phyloP scores from a whole-genome alignment of 2,888 invertebrate genomes.

The Oligia strigilis region DNA sequence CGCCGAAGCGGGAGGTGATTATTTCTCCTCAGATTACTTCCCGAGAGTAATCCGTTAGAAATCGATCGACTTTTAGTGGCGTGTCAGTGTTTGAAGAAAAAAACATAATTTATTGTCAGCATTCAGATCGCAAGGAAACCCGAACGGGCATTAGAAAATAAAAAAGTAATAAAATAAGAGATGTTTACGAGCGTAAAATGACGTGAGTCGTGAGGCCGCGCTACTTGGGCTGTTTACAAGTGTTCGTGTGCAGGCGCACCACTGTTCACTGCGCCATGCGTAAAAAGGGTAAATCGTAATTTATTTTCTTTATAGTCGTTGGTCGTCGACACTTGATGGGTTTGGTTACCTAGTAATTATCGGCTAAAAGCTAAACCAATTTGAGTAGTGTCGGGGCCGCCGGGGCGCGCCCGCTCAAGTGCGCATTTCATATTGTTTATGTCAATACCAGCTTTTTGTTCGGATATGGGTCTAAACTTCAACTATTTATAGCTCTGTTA shows the following conservation, averaged over 20 bases:
- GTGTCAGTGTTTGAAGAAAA: slow-evolving; percentile 89
- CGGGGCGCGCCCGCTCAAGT: slow-evolving; percentile 80
- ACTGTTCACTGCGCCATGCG: slow-evolving; percentile 74
- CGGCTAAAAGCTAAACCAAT: slow-evolving; percentile 87
- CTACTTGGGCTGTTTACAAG: slow-evolving; percentile 83
- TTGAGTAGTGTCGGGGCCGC: slow-evolving; percentile 75
- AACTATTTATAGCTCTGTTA: slow-evolving; percentile 77
- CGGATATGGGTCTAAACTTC: slow-evolving; percentile 74
- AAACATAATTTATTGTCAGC: slow-evolving; percentile 90
- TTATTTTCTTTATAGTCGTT: slow-evolving; percentile 84
- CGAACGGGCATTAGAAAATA: slow-evolving; percentile 89
- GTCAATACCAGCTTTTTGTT: slow-evolving; percentile 84
- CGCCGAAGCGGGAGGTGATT: slow-evolving; percentile 87
- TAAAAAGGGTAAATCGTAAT: slow-evolving; percentile 84
- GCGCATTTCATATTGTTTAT: slow-evolving; percentile 85
- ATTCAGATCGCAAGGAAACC: slow-evolving; percentile 89
- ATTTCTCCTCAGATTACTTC: slow-evolving; percentile 87
- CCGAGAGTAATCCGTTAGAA: slow-evolving; percentile 90
- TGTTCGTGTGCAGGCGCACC: slow-evolving; percentile 76
- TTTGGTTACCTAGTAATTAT: slow-evolving; percentile 87
- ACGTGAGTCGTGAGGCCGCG: slow-evolving; percentile 85
- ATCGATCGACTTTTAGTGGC: slow-evolving; percentile 90
- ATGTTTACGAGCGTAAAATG: slow-evolving; percentile 90
- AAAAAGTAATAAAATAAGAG: slow-evolving; percentile 89
- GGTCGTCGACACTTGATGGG: slow-evolving; percentile 81